Percentiles rank a stretch among this genome's conserved stretches.
Conservation (phyloP, 2,888 invertebrate genomes). For the Heteropelma amictum region DNA sequence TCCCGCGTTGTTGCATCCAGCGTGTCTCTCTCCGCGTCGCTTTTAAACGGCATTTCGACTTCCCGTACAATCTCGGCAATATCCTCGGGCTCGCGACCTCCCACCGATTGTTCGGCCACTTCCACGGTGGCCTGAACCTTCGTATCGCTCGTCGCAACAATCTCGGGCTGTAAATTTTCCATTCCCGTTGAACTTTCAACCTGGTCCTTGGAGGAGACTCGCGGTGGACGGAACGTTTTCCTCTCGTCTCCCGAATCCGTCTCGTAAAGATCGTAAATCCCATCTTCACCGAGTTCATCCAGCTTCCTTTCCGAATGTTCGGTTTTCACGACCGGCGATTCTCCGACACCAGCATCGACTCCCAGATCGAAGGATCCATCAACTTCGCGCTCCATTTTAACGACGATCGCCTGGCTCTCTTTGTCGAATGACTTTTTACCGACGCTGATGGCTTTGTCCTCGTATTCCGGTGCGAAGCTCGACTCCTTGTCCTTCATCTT, state of each 20-base stretch:
- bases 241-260: conserved; percentile 36
- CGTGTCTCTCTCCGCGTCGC: neutral
- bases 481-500: conserved; percentile 29
- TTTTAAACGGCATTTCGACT: neutral
- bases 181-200: conserved; percentile 42
- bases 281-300: too few relatives aligned
- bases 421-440: conserved; percentile 14
- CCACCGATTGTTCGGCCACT: neutral
- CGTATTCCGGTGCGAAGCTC: conserved; percentile 3
- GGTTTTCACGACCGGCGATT: neutral
- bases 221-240: conserved; percentile 57
- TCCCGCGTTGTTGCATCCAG: neutral
- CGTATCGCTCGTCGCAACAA: conserved; percentile 1
- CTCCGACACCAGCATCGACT: conserved; percentile 30
- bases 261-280: too few relatives aligned
- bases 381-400: conserved; percentile 18
- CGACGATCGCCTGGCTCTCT: conserved; percentile 18
- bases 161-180: neutral
- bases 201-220: conserved; percentile 57
- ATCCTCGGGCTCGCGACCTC: conserved; percentile 2
- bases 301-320: neutral
- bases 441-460: conserved; percentile 10
- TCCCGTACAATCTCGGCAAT: neutral
- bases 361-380: conserved; percentile 28
- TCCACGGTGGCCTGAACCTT: neutral